Conservation (phyloP, 2,888 invertebrate species). For the Phoronis australis region DNA sequence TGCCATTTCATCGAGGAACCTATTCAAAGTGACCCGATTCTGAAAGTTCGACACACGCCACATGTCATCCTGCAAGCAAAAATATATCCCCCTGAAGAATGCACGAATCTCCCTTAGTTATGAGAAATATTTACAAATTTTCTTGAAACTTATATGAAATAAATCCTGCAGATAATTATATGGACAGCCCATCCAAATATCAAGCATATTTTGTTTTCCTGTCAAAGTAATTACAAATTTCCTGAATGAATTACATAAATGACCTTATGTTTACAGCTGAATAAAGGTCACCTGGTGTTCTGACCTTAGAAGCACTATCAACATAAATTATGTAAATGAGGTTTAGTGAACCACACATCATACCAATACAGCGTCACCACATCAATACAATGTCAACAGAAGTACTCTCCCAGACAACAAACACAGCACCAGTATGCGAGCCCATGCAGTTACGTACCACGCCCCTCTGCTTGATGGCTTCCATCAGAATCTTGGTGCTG, state of each 20-base stretch:
- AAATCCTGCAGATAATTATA: neutral
- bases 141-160: neutral
- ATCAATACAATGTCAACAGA: neutral
- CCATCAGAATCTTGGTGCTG: slow-evolving; percentile 74
- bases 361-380: no score
- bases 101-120: no score
- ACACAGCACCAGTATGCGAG: neutral
- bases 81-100: no score
- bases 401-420: neutral
- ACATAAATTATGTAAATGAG: no score
- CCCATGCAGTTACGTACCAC: slow-evolving; percentile 32
- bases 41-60: slow-evolving; percentile 78
- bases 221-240: no score
- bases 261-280: no score
- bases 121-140: neutral
- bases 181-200: neutral
- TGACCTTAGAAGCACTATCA: no score
- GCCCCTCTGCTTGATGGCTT: slow-evolving; percentile 68
- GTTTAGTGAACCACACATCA: no score
- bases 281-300: no score
- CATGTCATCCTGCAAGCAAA: slow-evolving; percentile 69
- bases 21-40: slow-evolving; percentile 65
- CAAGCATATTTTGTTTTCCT: no score
- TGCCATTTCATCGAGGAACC: slow-evolving; percentile 67
- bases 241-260: no score